A percentile compares a stretch with the other conserved stretches of the same genome.
Evolutionary conservation across 2,888 invertebrate genomes (phyloP).

Genomic region (Alloplasta piceator): DNA sequence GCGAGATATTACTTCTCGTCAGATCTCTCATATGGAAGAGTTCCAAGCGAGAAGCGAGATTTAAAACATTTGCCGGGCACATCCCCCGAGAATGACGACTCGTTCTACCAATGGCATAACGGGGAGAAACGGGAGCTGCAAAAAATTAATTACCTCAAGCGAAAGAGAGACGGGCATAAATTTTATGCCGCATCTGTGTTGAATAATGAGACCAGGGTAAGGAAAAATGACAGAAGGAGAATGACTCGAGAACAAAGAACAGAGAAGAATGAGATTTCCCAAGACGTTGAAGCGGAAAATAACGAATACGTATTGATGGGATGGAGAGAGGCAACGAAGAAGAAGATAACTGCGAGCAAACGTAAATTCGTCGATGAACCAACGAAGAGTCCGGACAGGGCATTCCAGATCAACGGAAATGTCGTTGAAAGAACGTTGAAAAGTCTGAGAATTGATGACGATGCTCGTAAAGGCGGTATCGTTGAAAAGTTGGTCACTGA

Average conservation of each 20-base stretch:
- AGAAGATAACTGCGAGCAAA: constrained; percentile 12
- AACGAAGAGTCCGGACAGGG: constrained; percentile 6
- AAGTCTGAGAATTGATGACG: constrained; percentile 39
- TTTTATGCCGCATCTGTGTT: constrained; percentile 3
- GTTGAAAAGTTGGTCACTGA: constrained; percentile 6
- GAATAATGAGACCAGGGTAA: constrained; percentile 11
- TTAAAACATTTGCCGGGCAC: neutral
- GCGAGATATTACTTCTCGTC: neutral
- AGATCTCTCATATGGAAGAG: neutral
- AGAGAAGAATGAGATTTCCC: neutral
- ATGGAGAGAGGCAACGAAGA: neutral
- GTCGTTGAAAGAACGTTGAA: constrained; percentile 44
- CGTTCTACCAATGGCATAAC: neutral
- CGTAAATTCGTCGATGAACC: constrained; percentile 43
- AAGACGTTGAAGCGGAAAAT: constrained; percentile 9
- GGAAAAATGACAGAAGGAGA: neutral
- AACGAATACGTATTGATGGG: neutral
- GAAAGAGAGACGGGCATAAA: neutral
- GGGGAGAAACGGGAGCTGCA: neutral
- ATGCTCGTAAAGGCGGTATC: constrained; percentile 59
- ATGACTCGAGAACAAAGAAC: neutral
- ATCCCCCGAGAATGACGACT: neutral
- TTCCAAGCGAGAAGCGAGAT: neutral
- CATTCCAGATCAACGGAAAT: constrained; percentile 32
- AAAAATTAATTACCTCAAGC: constrained; percentile 31